Conservation (phyloP, 2,888 invertebrate genomes). For the Caenorhabditis afra region DNA sequence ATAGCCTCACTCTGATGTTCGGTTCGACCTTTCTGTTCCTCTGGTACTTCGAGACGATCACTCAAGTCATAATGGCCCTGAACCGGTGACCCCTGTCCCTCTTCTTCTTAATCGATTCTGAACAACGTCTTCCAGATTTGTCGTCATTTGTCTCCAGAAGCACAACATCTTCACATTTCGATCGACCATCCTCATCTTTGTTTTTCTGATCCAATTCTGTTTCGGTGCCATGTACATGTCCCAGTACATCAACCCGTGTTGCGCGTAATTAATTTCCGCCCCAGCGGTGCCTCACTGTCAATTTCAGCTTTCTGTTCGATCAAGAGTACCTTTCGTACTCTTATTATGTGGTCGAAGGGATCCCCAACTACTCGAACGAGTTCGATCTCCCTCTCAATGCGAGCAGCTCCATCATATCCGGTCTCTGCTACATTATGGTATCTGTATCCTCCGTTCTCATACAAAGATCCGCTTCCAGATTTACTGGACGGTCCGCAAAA, state of each 20-base stretch:
- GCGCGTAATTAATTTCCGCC: constrained; percentile 47
- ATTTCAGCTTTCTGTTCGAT: constrained; percentile 58
- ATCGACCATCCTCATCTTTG: constrained; percentile 24
- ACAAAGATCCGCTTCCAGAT: constrained; percentile 26
- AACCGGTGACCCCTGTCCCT: constrained; percentile 29
- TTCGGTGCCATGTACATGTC: constrained; percentile 45
- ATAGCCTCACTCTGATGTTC: constrained; percentile 24
- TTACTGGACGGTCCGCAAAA: constrained; percentile 35
- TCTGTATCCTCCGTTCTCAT: not conserved
- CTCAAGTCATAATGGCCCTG: constrained; percentile 60
- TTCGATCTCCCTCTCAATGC: constrained; percentile 63
- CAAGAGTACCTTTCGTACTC: constrained; percentile 60
- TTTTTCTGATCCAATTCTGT: constrained; percentile 43
- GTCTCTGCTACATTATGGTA: constrained; percentile 56
- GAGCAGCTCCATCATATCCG: constrained; percentile 36
- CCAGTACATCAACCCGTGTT: constrained; percentile 61
- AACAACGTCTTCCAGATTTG: constrained; percentile 32
- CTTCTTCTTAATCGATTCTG: not conserved
- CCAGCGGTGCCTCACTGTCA: not conserved
- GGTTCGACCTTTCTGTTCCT: constrained; percentile 56
- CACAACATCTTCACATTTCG: constrained; percentile 38
- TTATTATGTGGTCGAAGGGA: constrained; percentile 31
- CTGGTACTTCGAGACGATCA: constrained; percentile 60
- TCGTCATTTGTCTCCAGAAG: constrained; percentile 51
- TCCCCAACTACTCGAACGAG: constrained; percentile 61